phyloP scores from a whole-genome alignment of 2,797 vertebrate genomes.

The Catharus ustulatus region DNA sequence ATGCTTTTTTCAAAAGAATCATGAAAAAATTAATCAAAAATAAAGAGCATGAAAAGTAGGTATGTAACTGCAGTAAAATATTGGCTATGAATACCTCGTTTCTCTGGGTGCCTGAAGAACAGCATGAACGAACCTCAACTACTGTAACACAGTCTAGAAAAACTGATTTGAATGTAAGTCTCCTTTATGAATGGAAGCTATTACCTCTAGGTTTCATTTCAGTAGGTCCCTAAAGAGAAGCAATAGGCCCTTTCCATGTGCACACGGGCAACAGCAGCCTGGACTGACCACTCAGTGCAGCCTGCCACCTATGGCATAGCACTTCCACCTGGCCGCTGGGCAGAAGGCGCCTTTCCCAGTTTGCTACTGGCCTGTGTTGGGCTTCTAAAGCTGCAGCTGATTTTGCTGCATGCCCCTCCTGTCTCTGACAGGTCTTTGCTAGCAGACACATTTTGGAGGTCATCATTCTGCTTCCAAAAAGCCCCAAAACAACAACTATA shows the following conservation, averaged over 20 bases:
- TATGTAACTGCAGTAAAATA: neutral
- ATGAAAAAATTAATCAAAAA: neutral
- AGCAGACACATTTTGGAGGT: neutral
- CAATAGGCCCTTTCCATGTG: neutral
- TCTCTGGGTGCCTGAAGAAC: neutral
- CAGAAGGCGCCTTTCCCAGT: neutral
- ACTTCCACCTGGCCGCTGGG: neutral
- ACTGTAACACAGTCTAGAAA: neutral
- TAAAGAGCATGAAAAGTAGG: neutral
- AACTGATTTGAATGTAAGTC: neutral
- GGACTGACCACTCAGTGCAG: neutral
- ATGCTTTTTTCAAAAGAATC: neutral
- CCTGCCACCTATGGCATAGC: neutral
- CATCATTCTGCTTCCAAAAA: neutral
- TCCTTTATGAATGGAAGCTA: constrained; percentile 47
- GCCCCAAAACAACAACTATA: neutral
- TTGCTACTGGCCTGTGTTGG: neutral
- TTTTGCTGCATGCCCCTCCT: neutral
- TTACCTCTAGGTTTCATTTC: constrained; percentile 10
- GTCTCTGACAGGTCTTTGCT: neutral
- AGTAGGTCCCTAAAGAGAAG: constrained; percentile 13
- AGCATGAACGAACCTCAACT: constrained; percentile 19
- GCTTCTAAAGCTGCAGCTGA: neutral
- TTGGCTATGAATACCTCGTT: neutral
- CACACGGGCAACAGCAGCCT: neutral